phyloP scores from a whole-genome alignment of 2,888 invertebrate species.

The Physocephala rufipes region DNA sequence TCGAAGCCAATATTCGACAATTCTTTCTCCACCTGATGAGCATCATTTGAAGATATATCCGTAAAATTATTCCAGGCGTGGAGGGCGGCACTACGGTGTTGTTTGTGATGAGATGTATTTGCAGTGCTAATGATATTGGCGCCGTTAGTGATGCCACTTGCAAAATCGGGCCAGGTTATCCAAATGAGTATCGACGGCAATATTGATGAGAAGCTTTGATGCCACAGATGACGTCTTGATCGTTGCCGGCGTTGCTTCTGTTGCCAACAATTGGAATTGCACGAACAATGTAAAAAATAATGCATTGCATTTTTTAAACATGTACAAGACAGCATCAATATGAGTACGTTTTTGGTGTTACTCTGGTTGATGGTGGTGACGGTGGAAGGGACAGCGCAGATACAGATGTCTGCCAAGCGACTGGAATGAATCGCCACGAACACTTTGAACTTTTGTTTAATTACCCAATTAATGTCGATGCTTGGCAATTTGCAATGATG shows the following conservation, averaged over 20 bases:
- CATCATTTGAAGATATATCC: conserved; percentile 45
- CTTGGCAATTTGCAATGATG: too few relatives aligned
- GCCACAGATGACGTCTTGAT: background rate
- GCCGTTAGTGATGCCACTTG: conserved; percentile 28
- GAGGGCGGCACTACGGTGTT: conserved; percentile 54
- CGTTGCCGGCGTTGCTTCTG: background rate
- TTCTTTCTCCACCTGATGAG: conserved; percentile 29
- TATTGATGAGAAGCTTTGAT: background rate
- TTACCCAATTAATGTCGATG: too few relatives aligned
- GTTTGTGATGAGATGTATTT: conserved; percentile 48
- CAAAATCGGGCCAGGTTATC: conserved; percentile 18
- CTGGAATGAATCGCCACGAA: too few relatives aligned
- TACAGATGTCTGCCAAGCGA: too few relatives aligned
- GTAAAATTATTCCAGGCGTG: conserved; percentile 57
- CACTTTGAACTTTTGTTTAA: too few relatives aligned
- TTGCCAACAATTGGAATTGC: background rate
- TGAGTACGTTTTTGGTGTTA: too few relatives aligned
- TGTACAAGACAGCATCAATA: conserved; percentile 15
- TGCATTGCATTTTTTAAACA: conserved; percentile 15
- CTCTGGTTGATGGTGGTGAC: background rate
- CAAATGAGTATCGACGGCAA: conserved; percentile 20
- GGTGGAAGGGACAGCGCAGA: too few relatives aligned
- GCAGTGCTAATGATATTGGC: conserved; percentile 27
- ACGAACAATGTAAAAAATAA: conserved; percentile 3
- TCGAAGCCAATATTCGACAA: conserved; percentile 27